These are phyloP conservation scores for Drosophila paranaensis DNA, from an alignment of 2,888 invertebrate genomes.

Conservation along the genomic window DNA sequence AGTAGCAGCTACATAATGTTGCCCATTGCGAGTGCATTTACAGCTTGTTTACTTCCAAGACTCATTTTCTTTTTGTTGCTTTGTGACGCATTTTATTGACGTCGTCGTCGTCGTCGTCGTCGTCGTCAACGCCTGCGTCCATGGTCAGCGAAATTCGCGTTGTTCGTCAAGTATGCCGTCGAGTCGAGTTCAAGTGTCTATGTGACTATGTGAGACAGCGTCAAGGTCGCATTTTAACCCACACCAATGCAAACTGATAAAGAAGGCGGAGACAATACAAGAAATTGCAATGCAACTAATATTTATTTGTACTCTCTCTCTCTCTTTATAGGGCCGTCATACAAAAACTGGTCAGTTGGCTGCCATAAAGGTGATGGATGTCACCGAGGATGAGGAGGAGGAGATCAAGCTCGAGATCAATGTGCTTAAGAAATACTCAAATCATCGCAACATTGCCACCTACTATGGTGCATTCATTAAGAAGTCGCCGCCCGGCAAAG, in stretches of 20 bases:
- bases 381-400: slow-evolving; percentile 99
- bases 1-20: slow-evolving; percentile 6
- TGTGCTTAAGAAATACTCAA: slow-evolving; percentile 99
- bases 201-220: slow-evolving; percentile 35
- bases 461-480: slow-evolving; percentile 99
- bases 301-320: not conserved
- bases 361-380: slow-evolving; percentile 99
- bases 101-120: slow-evolving; percentile 32
- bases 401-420: slow-evolving; percentile 99
- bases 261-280: slow-evolving; percentile 1
- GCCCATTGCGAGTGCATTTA: slow-evolving; percentile 37
- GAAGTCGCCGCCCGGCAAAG: slow-evolving; percentile 99
- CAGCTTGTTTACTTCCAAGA: slow-evolving; percentile 61
- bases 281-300: slow-evolving; percentile 4
- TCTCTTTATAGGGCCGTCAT: slow-evolving; percentile 93
- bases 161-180: slow-evolving; percentile 26
- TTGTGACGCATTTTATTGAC: slow-evolving; percentile 65
- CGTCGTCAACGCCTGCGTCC: slow-evolving; percentile 26
- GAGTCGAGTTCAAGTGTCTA: slow-evolving; percentile 52
- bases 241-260: slow-evolving; percentile 44
- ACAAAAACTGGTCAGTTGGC: slow-evolving; percentile 99
- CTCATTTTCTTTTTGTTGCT: not conserved
- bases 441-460: slow-evolving; percentile 99
- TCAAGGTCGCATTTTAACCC: slow-evolving; percentile 28
- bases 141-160: slow-evolving; percentile 40